A percentile compares a stretch with the other conserved stretches of the same genome.
These are phyloP conservation scores for Scarus forsteni DNA, from an alignment of 2,797 vertebrate species.

Conservation along the genomic window DNA sequence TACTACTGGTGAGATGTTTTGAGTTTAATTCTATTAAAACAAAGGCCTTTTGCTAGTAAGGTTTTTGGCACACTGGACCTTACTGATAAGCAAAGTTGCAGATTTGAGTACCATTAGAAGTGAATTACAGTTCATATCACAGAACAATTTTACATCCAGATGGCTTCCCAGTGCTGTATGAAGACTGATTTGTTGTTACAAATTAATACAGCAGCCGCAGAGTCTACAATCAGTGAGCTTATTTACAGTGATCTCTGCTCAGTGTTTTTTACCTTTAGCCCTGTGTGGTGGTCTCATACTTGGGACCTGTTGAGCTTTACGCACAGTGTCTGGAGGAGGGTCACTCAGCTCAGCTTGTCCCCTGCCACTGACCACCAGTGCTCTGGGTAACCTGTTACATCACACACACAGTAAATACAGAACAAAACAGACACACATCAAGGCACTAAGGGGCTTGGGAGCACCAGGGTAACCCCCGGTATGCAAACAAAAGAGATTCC, in stretches of 20 bases:
- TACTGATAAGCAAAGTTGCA: no score
- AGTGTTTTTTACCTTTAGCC: not conserved
- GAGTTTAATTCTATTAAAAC: no score
- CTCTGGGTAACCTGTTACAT: constrained; percentile 33
- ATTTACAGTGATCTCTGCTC: not conserved
- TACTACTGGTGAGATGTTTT: no score
- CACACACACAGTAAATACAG: constrained; percentile 22
- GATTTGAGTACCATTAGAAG: no score
- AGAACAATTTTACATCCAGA: no score
- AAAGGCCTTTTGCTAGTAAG: no score
- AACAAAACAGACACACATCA: constrained; percentile 10
- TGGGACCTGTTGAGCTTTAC: constrained; percentile 1
- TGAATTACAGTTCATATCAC: no score
- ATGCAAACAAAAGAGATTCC: constrained; percentile 49
- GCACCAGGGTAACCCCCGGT: constrained; percentile 24
- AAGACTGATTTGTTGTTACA: no score
- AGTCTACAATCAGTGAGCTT: not conserved
- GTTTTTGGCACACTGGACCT: no score
- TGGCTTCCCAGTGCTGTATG: no score
- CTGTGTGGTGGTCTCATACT: not conserved
- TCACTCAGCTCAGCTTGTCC: constrained; percentile 8
- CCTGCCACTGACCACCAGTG: constrained; percentile 5
- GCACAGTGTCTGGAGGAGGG: not conserved
- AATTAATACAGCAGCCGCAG: not conserved
- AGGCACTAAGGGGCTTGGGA: constrained; percentile 9